Percentiles rank a stretch among this genome's conserved stretches.
These are phyloP conservation scores for Villa cingulata DNA, from an alignment of 2,888 invertebrate genomes.

Conservation along the genomic window DNA sequence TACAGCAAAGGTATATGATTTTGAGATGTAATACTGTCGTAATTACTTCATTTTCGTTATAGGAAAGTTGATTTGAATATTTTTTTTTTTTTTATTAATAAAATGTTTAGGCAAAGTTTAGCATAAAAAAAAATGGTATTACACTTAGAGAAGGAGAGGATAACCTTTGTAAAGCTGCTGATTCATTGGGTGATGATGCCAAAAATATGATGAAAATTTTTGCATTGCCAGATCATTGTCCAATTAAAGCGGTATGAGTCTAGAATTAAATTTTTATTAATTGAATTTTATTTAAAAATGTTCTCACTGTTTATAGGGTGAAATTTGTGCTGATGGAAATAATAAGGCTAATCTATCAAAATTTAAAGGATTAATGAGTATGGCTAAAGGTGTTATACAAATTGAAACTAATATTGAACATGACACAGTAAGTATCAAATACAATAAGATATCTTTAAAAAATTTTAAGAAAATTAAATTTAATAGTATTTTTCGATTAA, in stretches of 20 bases:
- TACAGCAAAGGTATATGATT: constrained; percentile 26
- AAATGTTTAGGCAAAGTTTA: constrained; percentile 29
- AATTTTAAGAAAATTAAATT: background rate
- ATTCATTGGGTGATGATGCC: constrained; percentile 17
- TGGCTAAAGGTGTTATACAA: constrained; percentile 33
- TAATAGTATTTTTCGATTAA: background rate
- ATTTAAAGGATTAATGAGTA: constrained; percentile 34
- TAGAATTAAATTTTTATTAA: background rate
- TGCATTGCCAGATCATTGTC: constrained; percentile 35
- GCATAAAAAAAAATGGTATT: constrained; percentile 34
- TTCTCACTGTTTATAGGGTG: constrained; percentile 21
- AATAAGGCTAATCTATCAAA: constrained; percentile 33
- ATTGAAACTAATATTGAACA: constrained; percentile 31
- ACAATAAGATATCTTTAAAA: too few relatives aligned
- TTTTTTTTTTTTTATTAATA: constrained; percentile 4
- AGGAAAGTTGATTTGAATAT: too few relatives aligned
- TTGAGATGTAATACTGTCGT: too few relatives aligned
- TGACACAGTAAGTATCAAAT: constrained; percentile 32
- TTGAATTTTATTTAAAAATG: background rate
- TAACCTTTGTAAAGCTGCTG: constrained; percentile 33
- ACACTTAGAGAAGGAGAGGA: constrained; percentile 33
- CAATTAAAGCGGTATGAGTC: constrained; percentile 30
- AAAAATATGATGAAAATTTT: constrained; percentile 29
- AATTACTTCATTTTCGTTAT: too few relatives aligned
- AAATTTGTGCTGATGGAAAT: constrained; percentile 29